A percentile compares a stretch with the other conserved stretches of the same genome.
These are phyloP conservation scores for Pycnonotus jocosus DNA, from an alignment of 2,113 vertebrate species.

Conservation along the genomic window DNA sequence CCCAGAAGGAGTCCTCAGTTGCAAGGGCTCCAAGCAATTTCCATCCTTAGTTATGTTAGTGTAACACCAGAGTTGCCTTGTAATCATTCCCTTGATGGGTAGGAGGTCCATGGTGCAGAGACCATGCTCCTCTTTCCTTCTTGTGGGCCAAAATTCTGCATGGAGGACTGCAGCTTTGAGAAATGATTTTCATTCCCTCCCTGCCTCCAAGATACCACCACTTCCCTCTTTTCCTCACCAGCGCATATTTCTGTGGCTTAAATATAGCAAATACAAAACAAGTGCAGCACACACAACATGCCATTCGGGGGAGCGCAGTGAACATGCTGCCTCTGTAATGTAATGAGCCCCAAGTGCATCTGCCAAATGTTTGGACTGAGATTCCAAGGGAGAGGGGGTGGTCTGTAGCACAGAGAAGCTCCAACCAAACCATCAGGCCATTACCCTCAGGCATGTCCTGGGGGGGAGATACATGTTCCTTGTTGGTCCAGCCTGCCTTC, in stretches of 20 bases:
- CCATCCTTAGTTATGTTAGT: rapidly evolving
- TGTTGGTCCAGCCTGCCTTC: background rate
- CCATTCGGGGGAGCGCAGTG: constrained; percentile 8
- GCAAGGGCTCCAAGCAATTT: background rate
- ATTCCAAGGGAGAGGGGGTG: background rate
- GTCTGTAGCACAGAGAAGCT: background rate
- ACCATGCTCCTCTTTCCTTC: background rate
- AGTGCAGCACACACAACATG: constrained; percentile 37
- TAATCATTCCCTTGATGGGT: background rate
- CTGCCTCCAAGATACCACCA: background rate
- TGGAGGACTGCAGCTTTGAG: background rate
- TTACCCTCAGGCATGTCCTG: background rate
- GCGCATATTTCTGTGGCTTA: constrained; percentile 21
- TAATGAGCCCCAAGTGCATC: constrained; percentile 3
- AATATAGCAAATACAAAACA: constrained; percentile 53
- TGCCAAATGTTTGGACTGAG: background rate
- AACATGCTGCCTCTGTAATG: background rate
- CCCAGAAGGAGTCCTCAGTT: background rate
- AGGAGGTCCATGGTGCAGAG: rapidly evolving
- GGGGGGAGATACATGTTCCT: background rate
- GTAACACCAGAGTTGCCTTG: background rate
- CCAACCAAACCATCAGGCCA: background rate
- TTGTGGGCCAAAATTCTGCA: background rate
- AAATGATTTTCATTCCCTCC: background rate
- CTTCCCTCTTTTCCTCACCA: background rate